Evolutionary conservation across 2,797 vertebrate species (phyloP).

Genomic region (Neosalanx taihuensis): DNA sequence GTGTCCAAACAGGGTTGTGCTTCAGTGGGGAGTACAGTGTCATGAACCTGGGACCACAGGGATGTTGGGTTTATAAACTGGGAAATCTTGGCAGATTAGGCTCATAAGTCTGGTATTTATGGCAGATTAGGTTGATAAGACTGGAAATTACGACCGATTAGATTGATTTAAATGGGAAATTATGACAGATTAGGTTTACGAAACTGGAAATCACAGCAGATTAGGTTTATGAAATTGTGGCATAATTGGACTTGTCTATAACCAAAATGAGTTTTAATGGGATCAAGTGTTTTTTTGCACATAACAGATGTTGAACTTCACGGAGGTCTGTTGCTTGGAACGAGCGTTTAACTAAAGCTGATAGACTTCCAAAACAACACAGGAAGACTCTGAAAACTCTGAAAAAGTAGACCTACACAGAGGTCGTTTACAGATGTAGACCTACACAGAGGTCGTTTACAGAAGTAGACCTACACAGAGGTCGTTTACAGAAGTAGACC

Average conservation of each 20-base stretch:
- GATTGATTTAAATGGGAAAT: too few species aligned
- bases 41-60: too few species aligned
- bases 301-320: constrained; percentile 66
- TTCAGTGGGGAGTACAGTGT: too few species aligned
- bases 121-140: constrained; percentile 13
- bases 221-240: constrained; percentile 25
- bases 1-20: too few species aligned
- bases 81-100: too few species aligned
- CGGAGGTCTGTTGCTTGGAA: constrained; percentile 69
- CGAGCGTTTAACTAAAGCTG: constrained; percentile 55
- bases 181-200: too few species aligned
- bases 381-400: constrained; percentile 38
- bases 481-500: too few species aligned
- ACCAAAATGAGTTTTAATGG: constrained; percentile 32
- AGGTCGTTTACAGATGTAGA: constrained; percentile 30
- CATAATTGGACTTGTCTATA: constrained; percentile 36
- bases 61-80: too few species aligned
- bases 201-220: constrained; percentile 23
- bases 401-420: constrained; percentile 41
- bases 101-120: constrained; percentile 12
- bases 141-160: constrained; percentile 20
- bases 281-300: constrained; percentile 52
- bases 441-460: background rate
- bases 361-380: constrained; percentile 46
- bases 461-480: constrained; percentile 4